Conservation (phyloP, 2,797 vertebrate genomes). For the Spinus pinus region DNA sequence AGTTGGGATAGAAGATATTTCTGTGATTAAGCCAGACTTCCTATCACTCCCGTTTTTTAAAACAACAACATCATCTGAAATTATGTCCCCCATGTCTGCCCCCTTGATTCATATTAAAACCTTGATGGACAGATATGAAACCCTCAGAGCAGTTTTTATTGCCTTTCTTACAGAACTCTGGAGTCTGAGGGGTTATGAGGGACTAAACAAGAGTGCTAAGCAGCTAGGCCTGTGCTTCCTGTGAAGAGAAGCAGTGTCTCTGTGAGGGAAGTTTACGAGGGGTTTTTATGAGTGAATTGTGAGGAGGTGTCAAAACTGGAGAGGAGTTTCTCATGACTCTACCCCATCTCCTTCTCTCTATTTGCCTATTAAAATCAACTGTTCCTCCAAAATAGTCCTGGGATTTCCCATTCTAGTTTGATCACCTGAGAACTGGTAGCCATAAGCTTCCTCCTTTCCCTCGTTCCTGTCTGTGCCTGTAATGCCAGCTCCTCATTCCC, state of each 20-base stretch:
- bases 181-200: conserved; percentile 59
- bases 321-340: background rate
- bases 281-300: background rate
- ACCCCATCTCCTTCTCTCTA: background rate
- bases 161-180: conserved; percentile 55
- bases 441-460: conserved; percentile 73
- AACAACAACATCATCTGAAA: background rate
- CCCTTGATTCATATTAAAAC: background rate
- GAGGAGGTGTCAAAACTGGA: accelerated
- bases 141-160: background rate
- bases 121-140: background rate
- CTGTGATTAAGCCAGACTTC: background rate
- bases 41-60: background rate
- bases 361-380: conserved; percentile 76
- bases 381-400: conserved; percentile 75
- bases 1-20: background rate
- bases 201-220: background rate
- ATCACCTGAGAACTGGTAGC: conserved; percentile 73
- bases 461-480: conserved; percentile 70
- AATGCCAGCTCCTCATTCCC: background rate
- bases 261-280: background rate
- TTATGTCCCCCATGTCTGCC: background rate
- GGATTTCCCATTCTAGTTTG: conserved; percentile 71
- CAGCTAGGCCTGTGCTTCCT: background rate
- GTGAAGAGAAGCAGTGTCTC: background rate